Evolutionary conservation across 2,113 vertebrate species (phyloP), one percentile per base, ranked within the genome.

Genomic region (Xiphorhynchus elegans): DNA sequence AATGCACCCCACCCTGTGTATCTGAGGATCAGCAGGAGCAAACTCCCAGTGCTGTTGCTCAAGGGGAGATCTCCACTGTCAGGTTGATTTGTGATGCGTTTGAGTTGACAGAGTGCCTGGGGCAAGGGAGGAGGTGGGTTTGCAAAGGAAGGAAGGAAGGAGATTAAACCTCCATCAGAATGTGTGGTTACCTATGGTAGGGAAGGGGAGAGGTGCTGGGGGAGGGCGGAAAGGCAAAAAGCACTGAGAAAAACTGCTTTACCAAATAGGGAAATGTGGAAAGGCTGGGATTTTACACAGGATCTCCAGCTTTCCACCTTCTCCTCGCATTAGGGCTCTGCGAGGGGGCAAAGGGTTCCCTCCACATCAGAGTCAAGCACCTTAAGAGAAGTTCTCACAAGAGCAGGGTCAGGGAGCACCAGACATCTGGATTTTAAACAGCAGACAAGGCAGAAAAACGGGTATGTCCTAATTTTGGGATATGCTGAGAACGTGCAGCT

Each of bases 101-200:
- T 67, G 84, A 82, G 82, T 9, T 91, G 95, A 93, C 86, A 63
- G 74, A 62, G 85, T 3, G 83, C 94, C 95, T 4, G 10, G 44
- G 87, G 96, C 88, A 26, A 84, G 87, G 86, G 94, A 93, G 95
- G 94, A 94, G 92, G 66, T 76, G 84, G 95, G 87, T 93, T 81
- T 67, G 91, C 81, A 84, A 94, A 97, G 95, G 96, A 95, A 96
- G 96, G 97, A 97, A 96, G 92, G 95, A 97, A 97, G 89, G 78
- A 96, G 96, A 97, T 96, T 95, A 96, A 95, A 94, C 80, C 85
- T 59, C 90, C 90, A 84, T 91, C 91, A 87, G 87, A 94, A 93
- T 77, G 93, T 90, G 94, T 26, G 94, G 93, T 91, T 94, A 91
- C 87, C 93, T 92, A 33, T 0, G 18, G 8, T 56, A 52, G 72